Evolutionary conservation across 2,888 invertebrate genomes (phyloP).

Genomic region (Corythucha ciliata): DNA sequence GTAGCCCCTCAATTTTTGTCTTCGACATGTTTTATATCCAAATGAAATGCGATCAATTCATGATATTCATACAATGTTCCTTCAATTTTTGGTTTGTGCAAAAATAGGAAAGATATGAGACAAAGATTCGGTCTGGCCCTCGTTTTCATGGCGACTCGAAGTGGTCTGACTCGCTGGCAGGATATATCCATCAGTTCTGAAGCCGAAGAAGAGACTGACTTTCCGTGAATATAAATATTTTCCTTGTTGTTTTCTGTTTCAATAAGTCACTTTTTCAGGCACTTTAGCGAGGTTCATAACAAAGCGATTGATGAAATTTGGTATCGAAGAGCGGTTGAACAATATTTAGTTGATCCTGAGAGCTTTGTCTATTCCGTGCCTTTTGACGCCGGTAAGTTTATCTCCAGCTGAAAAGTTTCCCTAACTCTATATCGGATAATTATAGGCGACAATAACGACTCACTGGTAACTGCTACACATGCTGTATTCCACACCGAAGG

Average conservation of each 20-base stretch:
- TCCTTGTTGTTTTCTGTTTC: neutral
- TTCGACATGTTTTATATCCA: neutral
- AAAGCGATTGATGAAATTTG: constrained; percentile 80
- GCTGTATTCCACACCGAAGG: constrained; percentile 54
- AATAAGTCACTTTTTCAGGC: constrained; percentile 51
- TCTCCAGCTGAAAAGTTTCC: neutral
- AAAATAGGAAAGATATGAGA: constrained; percentile 66
- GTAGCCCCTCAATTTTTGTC: too few relatives aligned
- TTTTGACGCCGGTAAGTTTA: constrained; percentile 46
- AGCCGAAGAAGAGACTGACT: constrained; percentile 19
- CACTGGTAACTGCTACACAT: constrained; percentile 74
- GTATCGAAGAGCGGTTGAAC: constrained; percentile 86
- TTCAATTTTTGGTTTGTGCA: constrained; percentile 20
- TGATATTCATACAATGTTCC: neutral
- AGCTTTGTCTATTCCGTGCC: constrained; percentile 86
- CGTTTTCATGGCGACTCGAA: constrained; percentile 82
- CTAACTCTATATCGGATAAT: neutral
- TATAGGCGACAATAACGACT: constrained; percentile 45
- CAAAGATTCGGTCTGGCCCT: constrained; percentile 74
- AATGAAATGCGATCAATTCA: neutral
- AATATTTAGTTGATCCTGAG: constrained; percentile 73
- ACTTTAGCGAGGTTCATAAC: constrained; percentile 69
- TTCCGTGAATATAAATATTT: neutral
- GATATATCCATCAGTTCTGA: constrained; percentile 43
- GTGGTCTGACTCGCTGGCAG: constrained; percentile 82